Percentiles rank a stretch among this genome's conserved stretches.
Evolutionary conservation across 1,140 invertebrate genomes (phyloP).

Genomic region (Orchestia grillus): DNA sequence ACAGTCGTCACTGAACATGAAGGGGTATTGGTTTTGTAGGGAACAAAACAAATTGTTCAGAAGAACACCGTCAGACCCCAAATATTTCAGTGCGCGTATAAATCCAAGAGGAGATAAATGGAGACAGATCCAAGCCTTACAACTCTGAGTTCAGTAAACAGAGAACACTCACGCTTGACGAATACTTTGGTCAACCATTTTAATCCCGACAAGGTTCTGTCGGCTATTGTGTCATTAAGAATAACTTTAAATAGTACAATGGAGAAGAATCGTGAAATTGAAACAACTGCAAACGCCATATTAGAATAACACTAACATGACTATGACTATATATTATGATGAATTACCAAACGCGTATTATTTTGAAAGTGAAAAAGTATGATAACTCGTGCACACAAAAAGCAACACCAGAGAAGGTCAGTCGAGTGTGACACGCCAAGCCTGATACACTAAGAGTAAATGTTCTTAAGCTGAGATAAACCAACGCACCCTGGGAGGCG

Average conservation of each 20-base stretch:
- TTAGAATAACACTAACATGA: neutral
- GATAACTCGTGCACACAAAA: neutral
- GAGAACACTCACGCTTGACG: no score
- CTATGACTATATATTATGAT: neutral
- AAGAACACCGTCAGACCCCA: no score
- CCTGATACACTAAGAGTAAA: neutral
- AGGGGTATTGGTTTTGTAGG: no score
- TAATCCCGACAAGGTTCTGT: no score
- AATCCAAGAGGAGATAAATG: no score
- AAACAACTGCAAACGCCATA: neutral
- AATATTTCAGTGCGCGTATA: no score
- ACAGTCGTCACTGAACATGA: no score
- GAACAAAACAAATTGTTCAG: no score
- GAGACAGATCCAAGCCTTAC: no score
- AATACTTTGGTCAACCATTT: no score
- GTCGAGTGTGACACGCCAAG: neutral
- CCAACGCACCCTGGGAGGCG: no score
- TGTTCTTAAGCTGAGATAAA: neutral
- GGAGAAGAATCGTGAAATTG: neutral
- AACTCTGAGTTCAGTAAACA: no score
- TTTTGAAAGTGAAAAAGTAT: neutral
- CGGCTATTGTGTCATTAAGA: neutral
- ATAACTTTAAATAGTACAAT: neutral
- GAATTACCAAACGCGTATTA: neutral
- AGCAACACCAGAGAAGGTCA: neutral